Conservation (phyloP, 2,888 invertebrate species). For the Tiphia femorata region DNA sequence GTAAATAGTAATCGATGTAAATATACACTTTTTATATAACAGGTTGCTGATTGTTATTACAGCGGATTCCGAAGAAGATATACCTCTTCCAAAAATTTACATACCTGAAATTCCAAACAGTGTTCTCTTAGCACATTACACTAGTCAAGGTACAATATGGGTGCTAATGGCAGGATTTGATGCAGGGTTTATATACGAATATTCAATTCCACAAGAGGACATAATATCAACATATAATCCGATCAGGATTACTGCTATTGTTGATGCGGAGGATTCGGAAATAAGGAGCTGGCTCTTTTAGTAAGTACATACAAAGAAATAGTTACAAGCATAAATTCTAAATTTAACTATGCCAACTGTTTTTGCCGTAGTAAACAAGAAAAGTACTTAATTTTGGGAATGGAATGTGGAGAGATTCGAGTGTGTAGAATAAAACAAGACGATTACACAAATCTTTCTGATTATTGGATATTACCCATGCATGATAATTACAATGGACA, state of each 20-base stretch:
- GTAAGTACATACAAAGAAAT: conserved; percentile 60
- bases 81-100: conserved; percentile 69
- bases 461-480: conserved; percentile 80
- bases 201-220: conserved; percentile 49
- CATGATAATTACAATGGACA: conserved; percentile 81
- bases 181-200: conserved; percentile 78
- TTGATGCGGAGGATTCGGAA: conserved; percentile 73
- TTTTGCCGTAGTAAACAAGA: conserved; percentile 52
- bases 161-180: conserved; percentile 77
- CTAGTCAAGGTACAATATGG: conserved; percentile 72
- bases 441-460: conserved; percentile 72
- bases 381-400: conserved; percentile 73
- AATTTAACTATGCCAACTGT: background rate
- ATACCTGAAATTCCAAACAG: conserved; percentile 73
- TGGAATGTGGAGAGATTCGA: conserved; percentile 75
- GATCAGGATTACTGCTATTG: conserved; percentile 68
- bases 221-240: conserved; percentile 68
- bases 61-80: conserved; percentile 74
- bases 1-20: conserved; percentile 69
- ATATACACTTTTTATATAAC: background rate
- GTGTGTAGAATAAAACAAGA: conserved; percentile 70
- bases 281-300: conserved; percentile 72
- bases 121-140: conserved; percentile 74
- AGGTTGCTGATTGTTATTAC: conserved; percentile 28
- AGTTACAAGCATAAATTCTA: background rate